A percentile compares a stretch with the other conserved stretches of the same genome.
phyloP scores from a whole-genome alignment of 2,113 vertebrate species.

The Channa maculata region DNA sequence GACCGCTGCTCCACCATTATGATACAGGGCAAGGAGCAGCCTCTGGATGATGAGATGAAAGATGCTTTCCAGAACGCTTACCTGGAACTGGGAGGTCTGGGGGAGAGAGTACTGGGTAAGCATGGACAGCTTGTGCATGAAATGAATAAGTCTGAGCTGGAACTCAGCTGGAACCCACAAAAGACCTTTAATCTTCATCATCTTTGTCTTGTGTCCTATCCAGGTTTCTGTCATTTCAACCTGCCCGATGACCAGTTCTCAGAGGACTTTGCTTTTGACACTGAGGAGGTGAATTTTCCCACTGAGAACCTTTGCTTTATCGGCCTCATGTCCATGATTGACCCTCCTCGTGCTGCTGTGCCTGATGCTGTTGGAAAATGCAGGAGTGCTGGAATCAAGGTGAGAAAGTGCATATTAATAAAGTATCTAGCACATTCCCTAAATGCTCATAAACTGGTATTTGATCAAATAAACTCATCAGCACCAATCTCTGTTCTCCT shows the following conservation, averaged over 20 bases:
- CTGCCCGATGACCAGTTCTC: constrained; percentile 89
- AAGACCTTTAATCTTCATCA: no score
- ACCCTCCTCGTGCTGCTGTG: constrained; percentile 90
- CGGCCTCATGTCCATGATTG: constrained; percentile 96
- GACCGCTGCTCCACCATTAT: constrained; percentile 93
- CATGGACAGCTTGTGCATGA: not conserved
- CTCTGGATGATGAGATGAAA: constrained; percentile 90
- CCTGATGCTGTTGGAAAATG: constrained; percentile 94
- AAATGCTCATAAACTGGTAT: not conserved
- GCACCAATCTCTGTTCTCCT: not conserved
- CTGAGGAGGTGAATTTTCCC: constrained; percentile 91
- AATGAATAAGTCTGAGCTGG: not conserved
- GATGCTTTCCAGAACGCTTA: constrained; percentile 96
- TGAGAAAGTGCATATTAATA: not conserved
- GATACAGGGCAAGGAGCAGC: constrained; percentile 89
- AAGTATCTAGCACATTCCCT: not conserved
- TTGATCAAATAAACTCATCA: not conserved
- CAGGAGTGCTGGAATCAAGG: constrained; percentile 95
- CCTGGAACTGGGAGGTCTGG: constrained; percentile 91
- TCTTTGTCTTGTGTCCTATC: not conserved
- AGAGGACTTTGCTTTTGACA: constrained; percentile 89
- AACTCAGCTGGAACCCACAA: not conserved
- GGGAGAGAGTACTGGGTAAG: constrained; percentile 90
- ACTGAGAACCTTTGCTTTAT: constrained; percentile 91
- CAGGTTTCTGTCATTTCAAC: constrained; percentile 90